Evolutionary conservation across 2,888 invertebrate species (phyloP).

Genomic region (Iselma pallidipennis): DNA sequence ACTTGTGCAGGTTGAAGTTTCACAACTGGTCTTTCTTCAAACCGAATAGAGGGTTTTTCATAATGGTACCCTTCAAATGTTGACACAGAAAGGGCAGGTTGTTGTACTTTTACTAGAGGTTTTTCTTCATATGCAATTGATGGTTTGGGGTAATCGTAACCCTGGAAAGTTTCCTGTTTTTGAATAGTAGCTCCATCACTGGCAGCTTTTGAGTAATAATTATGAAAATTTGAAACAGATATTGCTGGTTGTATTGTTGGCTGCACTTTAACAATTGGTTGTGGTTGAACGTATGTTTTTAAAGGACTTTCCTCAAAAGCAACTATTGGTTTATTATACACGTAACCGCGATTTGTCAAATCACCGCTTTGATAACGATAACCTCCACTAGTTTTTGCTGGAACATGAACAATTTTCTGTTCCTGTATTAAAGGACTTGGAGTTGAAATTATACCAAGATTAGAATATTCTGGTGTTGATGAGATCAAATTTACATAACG

Average conservation of each 20-base stretch:
- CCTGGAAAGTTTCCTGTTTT: slow-evolving; percentile 21
- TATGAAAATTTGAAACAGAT: slow-evolving; percentile 4
- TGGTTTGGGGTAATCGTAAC: slow-evolving; percentile 50
- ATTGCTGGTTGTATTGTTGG: slow-evolving; percentile 6
- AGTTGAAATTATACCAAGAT: slow-evolving; percentile 35
- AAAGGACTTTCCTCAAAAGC: slow-evolving; percentile 29
- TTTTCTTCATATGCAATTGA: slow-evolving; percentile 51
- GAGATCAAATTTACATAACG: slow-evolving; percentile 33
- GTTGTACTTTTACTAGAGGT: slow-evolving; percentile 38
- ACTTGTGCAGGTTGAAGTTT: not conserved
- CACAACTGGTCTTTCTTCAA: slow-evolving; percentile 19
- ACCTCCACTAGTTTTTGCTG: slow-evolving; percentile 6
- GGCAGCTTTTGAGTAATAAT: not conserved
- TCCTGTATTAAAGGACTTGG: slow-evolving; percentile 10
- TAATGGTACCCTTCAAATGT: slow-evolving; percentile 15
- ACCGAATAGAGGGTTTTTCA: slow-evolving; percentile 32
- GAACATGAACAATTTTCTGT: slow-evolving; percentile 22
- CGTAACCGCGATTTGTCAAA: slow-evolving; percentile 8
- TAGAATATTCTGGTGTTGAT: slow-evolving; percentile 45
- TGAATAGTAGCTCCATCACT: not conserved
- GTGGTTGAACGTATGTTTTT: not conserved
- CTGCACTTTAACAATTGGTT: slow-evolving; percentile 13
- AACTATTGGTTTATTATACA: slow-evolving; percentile 14
- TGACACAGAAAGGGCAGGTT: slow-evolving; percentile 13
- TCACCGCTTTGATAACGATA: slow-evolving; percentile 11